Evolutionary conservation across 2,888 invertebrate species (phyloP), one percentile per base, ranked within the genome.

Genomic region (Eupithecia insigniata): DNA sequence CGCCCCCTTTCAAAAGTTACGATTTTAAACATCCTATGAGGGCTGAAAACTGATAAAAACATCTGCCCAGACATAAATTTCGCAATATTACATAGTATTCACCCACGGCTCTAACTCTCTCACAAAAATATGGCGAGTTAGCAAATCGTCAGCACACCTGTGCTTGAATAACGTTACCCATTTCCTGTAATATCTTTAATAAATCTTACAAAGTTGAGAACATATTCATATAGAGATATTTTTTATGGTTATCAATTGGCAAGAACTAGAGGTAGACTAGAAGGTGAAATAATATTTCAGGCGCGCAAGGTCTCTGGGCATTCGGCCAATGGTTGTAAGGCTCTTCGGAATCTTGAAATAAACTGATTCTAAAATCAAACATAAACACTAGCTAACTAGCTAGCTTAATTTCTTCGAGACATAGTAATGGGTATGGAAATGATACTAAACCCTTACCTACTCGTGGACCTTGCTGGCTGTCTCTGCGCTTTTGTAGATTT

Each of bases 101-200:
- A 75, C 67, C 74, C 81, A 85, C 85, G 80, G 83, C 85, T 79
- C 85, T 81, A 87, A 88, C 91, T 92, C 91, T 92, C 85, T 82
- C 83, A 86, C 89, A 89, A 91, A 92, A 92, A 92, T 93, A 91
- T 89, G 86, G 89, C 90, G 85, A 92, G 87, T 92, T 93, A 91
- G 94, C 92, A 90, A 90, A 93, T 93, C 89, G 92, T 92, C 92
- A 89, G 91, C 87, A 86, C 93, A 93, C 93, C 93, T 93, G 93
- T 85, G 91, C 87, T 76, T 92, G 93, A 93, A 88, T 91, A 90
- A 93, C 91, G 92, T 81, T 88, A 85, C 86, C 90, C 89, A 89
- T 92, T 89, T 81, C 84, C 82, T 85, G 87, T 93, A 91, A 93
- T 92, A 91, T 85, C 86, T 85, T 85, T 89, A 89, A 93, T 93